Base-by-base conservation (phyloP, 2,888 invertebrate species). In the Limenitis arthemis region DNA sequence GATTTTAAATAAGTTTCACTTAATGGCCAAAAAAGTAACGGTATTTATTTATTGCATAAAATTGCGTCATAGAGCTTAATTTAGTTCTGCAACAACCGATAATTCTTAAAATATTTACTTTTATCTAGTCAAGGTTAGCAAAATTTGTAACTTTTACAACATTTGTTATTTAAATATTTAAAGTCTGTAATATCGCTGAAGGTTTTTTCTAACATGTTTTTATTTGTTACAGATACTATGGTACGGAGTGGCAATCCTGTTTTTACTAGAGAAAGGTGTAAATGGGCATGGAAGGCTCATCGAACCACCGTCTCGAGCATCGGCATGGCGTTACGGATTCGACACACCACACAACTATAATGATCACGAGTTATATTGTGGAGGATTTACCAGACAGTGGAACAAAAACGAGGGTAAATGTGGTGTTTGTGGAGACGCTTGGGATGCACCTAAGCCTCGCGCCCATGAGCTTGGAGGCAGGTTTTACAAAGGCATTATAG, bases 321-420 rank as follows among this genome's bases (percentile, higher is more conserved):
- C 94, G 1, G 95, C 95, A 67, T 96, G 95, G 95, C 89, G 95
- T 60, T 95, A 91, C 77, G 96, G 95, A 53, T 96, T 96, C 77
- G 89, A 91, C 72, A 94, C 95, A 1, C 94, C 94, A 1, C 93
- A 93, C 67, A 93, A 96, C 77, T 96, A 95, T 81, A 95, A 96
- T 74, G 96, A 96, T 77, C 93, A 95, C 72, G 94, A 96, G 70
- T 87, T 93, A 5, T 96, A 92, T 78, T 96, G 96, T 73, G 96
- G 96, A 0, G 96, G 96, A 8, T 94, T 92, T 73, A 88, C 91
- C n/a, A 86, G 93, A 47, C 95, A 95, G 69, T 94, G 94, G 93
- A 89, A 90, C 64, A 89, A 82, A 53, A 96, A 96, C 68, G 90
- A 87, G 4, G 96, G 96, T 0, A 93, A 94, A 71, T 96, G 96